Evolutionary conservation across 2,797 vertebrate species (phyloP), one percentile per base, ranked within the genome.

Genomic region (Arrhamphus sclerolepis): DNA sequence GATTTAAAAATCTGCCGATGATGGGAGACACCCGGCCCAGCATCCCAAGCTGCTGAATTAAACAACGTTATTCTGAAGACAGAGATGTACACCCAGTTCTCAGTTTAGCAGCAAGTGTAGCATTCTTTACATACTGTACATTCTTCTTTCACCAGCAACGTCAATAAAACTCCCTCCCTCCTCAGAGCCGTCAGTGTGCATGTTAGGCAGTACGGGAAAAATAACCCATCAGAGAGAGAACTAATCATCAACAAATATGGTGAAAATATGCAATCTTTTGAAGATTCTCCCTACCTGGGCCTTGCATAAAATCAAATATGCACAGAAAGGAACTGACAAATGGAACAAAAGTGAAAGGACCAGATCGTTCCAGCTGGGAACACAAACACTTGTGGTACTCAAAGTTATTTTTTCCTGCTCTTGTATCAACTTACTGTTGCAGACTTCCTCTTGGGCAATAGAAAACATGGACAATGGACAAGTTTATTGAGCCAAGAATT

Each of bases 201-300:
- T n/a, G n/a, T n/a, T n/a, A n/a, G n/a, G n/a, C n/a, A n/a, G n/a
- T n/a, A n/a, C n/a, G n/a, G n/a, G n/a, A n/a, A n/a, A n/a, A n/a
- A n/a, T n/a, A n/a, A n/a, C n/a, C n/a, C n/a, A n/a, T n/a, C n/a
- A n/a, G n/a, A n/a, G n/a, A n/a, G n/a, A n/a, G n/a, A n/a, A n/a
- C n/a, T n/a, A n/a, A n/a, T n/a, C n/a, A n/a, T n/a, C 41, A 41
- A 34, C 10, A 41, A 56, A 49, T 48, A 42, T 29, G 24, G 22
- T 7, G 6, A 16, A n/a, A 21, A 2, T 26, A 31, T 31, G 29
- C 29, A 31, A 31, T 7, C 29, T 7, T 31, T 31, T 31, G 6
- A 6, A 31, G 10, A 31, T 31, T 31, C 7, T 31, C 29, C 29
- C 29, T 6, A 31, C 29, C 29, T 31, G 31, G 9, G 8, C 10